Evolutionary conservation across 2,888 invertebrate species (phyloP), one percentile per base, ranked within the genome.

Genomic region (Dorcus parallelipipedus): DNA sequence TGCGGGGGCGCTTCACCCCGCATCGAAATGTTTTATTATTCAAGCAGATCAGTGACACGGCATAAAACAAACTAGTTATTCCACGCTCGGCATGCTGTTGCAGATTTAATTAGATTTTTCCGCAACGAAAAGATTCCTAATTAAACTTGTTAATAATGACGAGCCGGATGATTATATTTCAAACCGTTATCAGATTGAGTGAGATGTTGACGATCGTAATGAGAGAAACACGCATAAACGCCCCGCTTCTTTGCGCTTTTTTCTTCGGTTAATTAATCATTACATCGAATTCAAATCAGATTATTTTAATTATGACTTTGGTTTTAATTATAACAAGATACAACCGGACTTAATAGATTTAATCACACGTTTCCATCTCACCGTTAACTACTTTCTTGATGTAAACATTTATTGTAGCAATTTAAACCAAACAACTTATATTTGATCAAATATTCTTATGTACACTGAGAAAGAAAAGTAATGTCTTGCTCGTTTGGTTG

Each of bases 81-180:
- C 52, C 55, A 43, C 42, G 48, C 33, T 41, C 38, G 40, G n/a
- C 40, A 26, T 52, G 47, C 60, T 52, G 58, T 47, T 58, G 53
- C 58, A 40, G 58, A 58, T 61, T 58, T 61, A 61, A 58, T 61
- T 61, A 49, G 58, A 42, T 52, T 53, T 61, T 58, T 61, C 53
- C 48, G 40, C 51, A 47, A 50, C 45, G 52, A 40, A 50, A 23
- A 49, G 48, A 51, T 55, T 49, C 55, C 61, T 55, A 61, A 58
- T 61, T 61, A 58, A 56, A 53, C 47, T 58, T 53, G 56, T 58
- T 59, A 59, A 59, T 59, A 48, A 52, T 52, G 52, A 52, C 59
- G 49, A 49, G 39, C 38, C 49, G 14, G 42, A 40, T 39, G 52
- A 33, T 56, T 55, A 59, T 55, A 55, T 52, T 59, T 59, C 52